Evolutionary conservation across 2,888 invertebrate genomes (phyloP).

Genomic region (Cataglyphis altisquamis): DNA sequence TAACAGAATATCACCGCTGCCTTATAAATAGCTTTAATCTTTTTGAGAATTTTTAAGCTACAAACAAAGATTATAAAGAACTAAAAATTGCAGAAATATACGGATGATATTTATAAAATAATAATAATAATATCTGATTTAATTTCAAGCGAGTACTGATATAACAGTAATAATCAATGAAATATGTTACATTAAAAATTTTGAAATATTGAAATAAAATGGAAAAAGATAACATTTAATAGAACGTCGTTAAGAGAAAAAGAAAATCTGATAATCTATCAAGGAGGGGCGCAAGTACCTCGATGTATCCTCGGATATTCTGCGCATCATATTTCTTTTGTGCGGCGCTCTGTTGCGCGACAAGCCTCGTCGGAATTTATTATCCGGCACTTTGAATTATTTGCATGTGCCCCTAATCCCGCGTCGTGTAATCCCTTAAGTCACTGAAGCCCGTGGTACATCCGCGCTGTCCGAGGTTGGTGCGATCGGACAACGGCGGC

Average conservation of each 20-base stretch:
- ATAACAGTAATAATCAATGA: neutral
- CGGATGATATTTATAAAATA: neutral
- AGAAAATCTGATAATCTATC: neutral
- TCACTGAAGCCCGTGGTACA: slow-evolving; percentile 38
- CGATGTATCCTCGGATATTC: neutral
- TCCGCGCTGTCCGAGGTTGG: slow-evolving; percentile 33
- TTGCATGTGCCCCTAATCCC: slow-evolving; percentile 63
- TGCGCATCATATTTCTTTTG: neutral
- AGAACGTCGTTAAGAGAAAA: neutral
- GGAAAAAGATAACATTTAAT: neutral
- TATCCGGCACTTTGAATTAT: slow-evolving; percentile 73
- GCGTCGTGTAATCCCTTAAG: slow-evolving; percentile 72
- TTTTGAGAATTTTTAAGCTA: neutral
- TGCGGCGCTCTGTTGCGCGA: slow-evolving; percentile 28
- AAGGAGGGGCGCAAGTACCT: neutral
- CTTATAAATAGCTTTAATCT: neutral
- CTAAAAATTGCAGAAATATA: neutral
- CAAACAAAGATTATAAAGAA: neutral
- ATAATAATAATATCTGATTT: neutral
- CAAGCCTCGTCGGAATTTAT: slow-evolving; percentile 69
- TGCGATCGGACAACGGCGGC: slow-evolving; percentile 62
- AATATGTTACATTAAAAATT: neutral
- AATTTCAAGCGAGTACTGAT: neutral
- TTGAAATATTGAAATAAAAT: no score
- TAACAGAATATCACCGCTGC: neutral